A percentile compares a stretch with the other conserved stretches of the same genome.
These are phyloP conservation scores for Puffinus mauretanicus DNA, from an alignment of 2,113 vertebrate genomes.

Conservation along the genomic window DNA sequence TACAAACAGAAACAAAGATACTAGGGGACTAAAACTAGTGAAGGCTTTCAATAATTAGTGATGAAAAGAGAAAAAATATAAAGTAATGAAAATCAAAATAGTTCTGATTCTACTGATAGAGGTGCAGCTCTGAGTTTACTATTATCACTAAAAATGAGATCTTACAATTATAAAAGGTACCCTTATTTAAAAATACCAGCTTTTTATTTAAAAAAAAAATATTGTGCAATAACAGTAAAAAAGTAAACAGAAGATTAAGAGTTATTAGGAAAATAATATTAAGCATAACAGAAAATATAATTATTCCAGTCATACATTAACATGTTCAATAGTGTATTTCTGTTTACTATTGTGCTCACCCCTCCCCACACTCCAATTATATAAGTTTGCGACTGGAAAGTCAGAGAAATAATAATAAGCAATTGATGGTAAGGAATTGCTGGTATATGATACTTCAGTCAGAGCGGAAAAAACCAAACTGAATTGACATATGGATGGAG, in stretches of 20 bases:
- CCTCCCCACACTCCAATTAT: not conserved
- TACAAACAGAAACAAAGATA: not conserved
- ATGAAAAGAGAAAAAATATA: not conserved
- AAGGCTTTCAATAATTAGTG: not conserved
- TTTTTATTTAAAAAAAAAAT: not conserved
- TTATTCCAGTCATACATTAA: not conserved
- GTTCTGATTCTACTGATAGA: not conserved
- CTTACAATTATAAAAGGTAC: not conserved
- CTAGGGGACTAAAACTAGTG: not conserved
- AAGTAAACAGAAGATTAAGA: not conserved
- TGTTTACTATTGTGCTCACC: not conserved
- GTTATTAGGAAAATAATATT: not conserved
- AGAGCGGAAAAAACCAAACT: fast-evolving
- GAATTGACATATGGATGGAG: not conserved
- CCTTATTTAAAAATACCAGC: not conserved
- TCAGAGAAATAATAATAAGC: not conserved
- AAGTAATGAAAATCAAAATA: not conserved
- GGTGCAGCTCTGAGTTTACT: not conserved
- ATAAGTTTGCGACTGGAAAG: not conserved
- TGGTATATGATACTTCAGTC: not conserved
- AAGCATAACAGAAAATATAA: not conserved
- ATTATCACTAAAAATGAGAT: not conserved
- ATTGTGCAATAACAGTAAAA: not conserved
- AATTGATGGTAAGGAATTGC: not conserved
- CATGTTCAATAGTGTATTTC: not conserved